Base-by-base conservation (phyloP, 2,888 invertebrate species). In the Tachina lurida region DNA sequence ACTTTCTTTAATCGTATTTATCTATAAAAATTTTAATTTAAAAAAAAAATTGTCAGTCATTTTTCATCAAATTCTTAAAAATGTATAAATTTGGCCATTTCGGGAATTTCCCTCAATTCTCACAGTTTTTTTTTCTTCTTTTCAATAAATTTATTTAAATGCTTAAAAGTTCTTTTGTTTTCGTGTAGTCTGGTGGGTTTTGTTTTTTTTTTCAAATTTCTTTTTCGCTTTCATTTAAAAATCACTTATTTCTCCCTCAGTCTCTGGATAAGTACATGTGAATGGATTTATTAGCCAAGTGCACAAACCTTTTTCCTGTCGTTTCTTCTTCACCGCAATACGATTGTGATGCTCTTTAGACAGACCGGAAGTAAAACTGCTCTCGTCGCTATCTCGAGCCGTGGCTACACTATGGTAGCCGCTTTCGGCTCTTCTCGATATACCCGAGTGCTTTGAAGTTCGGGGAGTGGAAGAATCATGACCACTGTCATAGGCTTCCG, bases 361-460 rank as follows among this genome's bases (percentile, higher is more conserved):
- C 81, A 92, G 89, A 65, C 92, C 95, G 17, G 97, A 97, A 87
- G 97, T 97, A 88, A 97, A 95, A 83, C 97, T 97, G 31, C 97
- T 97, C 86, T 97, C 97, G 90, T 98, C 97, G 88, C 96, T 96
- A 92, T 97, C 97, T 85, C 97, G 94, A 3, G 92, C 93, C 0
- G 93, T 93, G 12, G 97, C 96, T 87, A 98, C 97, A 89, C 97
- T 97, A 90, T 98, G 98, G 90, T 98, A 98, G 1, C 98, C 98
- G 90, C 97, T 97, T 91, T 97, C 97, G 4, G 97, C 97, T 71
- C 96, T 94, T 88, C 96, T 93, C 0, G 96, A 96, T 4, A 96
- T 95, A 0, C 96, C 96, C 88, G 96, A 96, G 88, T 96, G 95
- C 91, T 97, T 97, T 1, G 96, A 96, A 15, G 96, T 96, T 17